Percentiles rank a stretch among this genome's conserved stretches.
phyloP scores from a whole-genome alignment of 2,113 vertebrate genomes.

The Halichoerus grypus region DNA sequence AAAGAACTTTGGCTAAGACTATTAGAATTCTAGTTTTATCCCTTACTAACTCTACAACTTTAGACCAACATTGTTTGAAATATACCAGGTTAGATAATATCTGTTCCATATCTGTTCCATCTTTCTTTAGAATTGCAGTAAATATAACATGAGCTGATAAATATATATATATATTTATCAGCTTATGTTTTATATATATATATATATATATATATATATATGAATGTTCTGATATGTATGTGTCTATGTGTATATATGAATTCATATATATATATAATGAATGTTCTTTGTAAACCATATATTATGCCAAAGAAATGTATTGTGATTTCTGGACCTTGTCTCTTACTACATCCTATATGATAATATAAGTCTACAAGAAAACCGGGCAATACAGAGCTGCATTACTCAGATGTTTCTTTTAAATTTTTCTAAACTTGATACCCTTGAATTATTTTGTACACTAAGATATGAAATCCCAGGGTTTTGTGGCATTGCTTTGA shows the following conservation, averaged over 20 bases:
- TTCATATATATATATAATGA: background rate
- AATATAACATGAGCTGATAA: background rate
- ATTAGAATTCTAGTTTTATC: background rate
- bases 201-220: background rate
- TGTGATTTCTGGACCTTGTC: background rate
- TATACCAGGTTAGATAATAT: background rate
- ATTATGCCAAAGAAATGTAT: background rate
- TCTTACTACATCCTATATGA: background rate
- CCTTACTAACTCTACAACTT: background rate
- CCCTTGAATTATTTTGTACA: slow-evolving; percentile 53
- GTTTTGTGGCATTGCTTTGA: slow-evolving; percentile 76
- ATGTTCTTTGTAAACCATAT: background rate
- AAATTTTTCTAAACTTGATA: slow-evolving; percentile 55
- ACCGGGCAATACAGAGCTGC: background rate
- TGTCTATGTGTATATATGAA: background rate
- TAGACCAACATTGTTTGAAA: background rate
- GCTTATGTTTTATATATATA: background rate
- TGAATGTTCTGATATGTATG: background rate
- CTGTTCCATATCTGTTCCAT: background rate
- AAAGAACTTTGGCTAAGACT: background rate
- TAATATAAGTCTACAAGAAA: slow-evolving; percentile 9
- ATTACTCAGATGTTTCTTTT: slow-evolving; percentile 53
- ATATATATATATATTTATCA: background rate
- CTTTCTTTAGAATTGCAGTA: background rate
- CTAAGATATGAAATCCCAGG: slow-evolving; percentile 62